Conservation (phyloP, 2,888 invertebrate species). For the Mayetiola destructor region DNA sequence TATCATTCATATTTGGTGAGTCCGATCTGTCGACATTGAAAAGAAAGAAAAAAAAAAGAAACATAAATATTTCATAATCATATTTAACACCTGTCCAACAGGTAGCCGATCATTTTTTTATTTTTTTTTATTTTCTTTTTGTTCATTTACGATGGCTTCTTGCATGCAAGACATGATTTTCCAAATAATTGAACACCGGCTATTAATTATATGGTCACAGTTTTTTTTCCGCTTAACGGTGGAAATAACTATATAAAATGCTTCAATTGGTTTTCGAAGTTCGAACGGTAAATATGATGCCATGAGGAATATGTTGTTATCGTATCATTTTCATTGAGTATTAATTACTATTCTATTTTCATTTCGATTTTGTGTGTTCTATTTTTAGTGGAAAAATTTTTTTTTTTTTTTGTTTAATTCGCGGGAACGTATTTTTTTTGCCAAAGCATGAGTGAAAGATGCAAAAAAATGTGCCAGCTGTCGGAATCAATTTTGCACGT, state of each 20-base stretch:
- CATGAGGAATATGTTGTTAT: too few relatives aligned
- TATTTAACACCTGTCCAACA: constrained; percentile 9
- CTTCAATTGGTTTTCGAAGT: too few relatives aligned
- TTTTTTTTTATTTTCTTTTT: background rate
- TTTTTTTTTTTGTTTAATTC: background rate
- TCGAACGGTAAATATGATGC: too few relatives aligned
- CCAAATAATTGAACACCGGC: constrained; percentile 7
- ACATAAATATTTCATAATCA: too few relatives aligned
- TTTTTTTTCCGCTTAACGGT: too few relatives aligned
- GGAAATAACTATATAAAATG: too few relatives aligned
- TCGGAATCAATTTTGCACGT: constrained; percentile 10
- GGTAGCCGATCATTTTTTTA: background rate
- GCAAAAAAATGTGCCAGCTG: constrained; percentile 7
- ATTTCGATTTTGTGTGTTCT: background rate
- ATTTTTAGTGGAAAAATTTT: background rate
- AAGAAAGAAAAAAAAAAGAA: too few relatives aligned
- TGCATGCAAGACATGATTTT: background rate
- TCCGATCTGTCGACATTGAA: background rate
- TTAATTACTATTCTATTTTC: background rate
- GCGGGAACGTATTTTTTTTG: too few relatives aligned
- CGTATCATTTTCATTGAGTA: background rate
- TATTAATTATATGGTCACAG: background rate
- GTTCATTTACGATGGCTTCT: background rate
- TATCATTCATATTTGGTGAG: too few relatives aligned
- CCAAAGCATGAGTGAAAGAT: background rate